phyloP scores from a whole-genome alignment of 1,140 invertebrate species.

The Probaryconus sp. region DNA sequence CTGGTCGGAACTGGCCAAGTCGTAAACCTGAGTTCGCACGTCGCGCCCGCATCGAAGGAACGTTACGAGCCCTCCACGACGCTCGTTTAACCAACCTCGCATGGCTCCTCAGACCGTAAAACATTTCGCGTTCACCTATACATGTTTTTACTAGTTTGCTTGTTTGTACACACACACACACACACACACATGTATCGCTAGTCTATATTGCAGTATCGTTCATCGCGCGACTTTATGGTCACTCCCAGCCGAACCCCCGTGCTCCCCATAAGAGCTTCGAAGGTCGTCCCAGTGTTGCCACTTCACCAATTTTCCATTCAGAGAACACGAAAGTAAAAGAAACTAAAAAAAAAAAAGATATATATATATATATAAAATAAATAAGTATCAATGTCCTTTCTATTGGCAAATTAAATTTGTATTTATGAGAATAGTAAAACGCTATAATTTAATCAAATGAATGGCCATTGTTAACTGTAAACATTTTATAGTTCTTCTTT shows the following conservation, averaged over 20 bases:
- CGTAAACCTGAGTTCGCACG: constrained; percentile 37
- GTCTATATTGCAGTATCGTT: constrained; percentile 65
- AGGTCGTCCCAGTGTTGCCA: constrained; percentile 28
- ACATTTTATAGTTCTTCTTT: no score
- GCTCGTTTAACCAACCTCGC: constrained; percentile 54
- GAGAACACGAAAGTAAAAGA: neutral
- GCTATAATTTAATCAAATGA: no score
- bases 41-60: constrained; percentile 29
- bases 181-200: constrained; percentile 14
- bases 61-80: constrained; percentile 37
- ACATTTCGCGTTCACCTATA: constrained; percentile 41
- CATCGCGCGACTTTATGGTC: constrained; percentile 68
- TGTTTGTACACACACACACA: neutral
- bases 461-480: no score
- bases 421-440: no score
- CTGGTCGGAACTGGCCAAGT: constrained; percentile 24
- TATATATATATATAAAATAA: no score
- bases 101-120: constrained; percentile 64
- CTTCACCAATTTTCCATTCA: constrained; percentile 35
- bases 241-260: constrained; percentile 29
- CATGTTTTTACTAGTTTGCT: neutral
- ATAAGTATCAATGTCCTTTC: no score
- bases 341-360: no score
- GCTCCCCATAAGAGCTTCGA: constrained; percentile 37
- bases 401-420: no score